phyloP scores from a whole-genome alignment of 1,140 invertebrate genomes.

The Ladona fulva region DNA sequence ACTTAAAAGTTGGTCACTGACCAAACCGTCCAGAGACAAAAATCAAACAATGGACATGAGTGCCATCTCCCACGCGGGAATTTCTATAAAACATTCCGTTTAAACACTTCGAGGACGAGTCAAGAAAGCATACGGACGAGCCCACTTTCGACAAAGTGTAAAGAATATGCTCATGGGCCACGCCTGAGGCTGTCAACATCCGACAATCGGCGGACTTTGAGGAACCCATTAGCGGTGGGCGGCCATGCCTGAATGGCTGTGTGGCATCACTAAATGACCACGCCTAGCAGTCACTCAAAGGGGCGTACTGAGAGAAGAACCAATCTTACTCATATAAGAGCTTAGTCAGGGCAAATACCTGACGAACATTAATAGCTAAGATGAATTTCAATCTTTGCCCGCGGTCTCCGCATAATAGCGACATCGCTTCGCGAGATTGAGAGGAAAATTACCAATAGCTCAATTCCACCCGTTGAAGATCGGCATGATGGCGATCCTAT shows the following conservation, averaged over 20 bases:
- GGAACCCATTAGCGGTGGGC: not conserved
- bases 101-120: not conserved
- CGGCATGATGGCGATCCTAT: too few relatives aligned
- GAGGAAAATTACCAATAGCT: too few relatives aligned
- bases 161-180: not conserved
- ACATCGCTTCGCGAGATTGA: too few relatives aligned
- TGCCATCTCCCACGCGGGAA: not conserved
- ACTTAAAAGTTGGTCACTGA: too few relatives aligned
- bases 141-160: not conserved
- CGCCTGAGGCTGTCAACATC: slow-evolving; percentile 1
- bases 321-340: not conserved
- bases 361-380: not conserved
- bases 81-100: not conserved
- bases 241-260: not conserved
- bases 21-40: too few relatives aligned
- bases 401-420: too few relatives aligned
- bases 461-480: too few relatives aligned
- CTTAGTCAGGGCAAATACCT: not conserved
- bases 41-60: too few relatives aligned
- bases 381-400: too few relatives aligned
- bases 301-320: not conserved
- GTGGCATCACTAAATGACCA: not conserved
- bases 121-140: not conserved
- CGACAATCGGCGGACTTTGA: slow-evolving; percentile 6
- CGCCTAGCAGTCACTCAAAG: not conserved